Evolutionary conservation across 1,140 invertebrate genomes (phyloP).

Genomic region (Drosophila nikananu): DNA sequence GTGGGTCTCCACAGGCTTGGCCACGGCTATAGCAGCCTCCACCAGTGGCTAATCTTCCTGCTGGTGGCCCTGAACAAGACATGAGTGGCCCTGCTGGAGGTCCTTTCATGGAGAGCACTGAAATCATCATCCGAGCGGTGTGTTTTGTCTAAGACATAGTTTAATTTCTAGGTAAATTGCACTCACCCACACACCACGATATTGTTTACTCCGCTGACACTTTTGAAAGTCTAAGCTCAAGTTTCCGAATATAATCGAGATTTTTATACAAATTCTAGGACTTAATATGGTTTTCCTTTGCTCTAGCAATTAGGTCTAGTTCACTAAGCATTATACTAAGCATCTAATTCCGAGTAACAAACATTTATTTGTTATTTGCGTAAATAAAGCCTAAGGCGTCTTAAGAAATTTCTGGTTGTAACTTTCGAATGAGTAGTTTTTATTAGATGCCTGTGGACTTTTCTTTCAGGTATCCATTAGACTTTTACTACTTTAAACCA

Average conservation of each 20-base stretch:
- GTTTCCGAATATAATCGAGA: constrained; percentile 15
- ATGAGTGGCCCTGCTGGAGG: constrained; percentile 30
- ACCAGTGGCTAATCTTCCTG: constrained; percentile 70
- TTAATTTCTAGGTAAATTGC: constrained; percentile 60
- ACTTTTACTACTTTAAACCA: not conserved
- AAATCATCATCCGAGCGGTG: constrained; percentile 12
- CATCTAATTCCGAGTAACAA: constrained; percentile 52
- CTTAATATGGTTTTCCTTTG: constrained; percentile 35
- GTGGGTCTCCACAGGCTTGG: constrained; percentile 34
- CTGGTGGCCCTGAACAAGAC: constrained; percentile 71
- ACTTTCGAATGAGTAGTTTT: not conserved
- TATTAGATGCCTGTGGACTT: too few relatives aligned
- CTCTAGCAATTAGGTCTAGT: constrained; percentile 38
- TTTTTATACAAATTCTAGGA: constrained; percentile 62
- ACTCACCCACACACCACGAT: constrained; percentile 25
- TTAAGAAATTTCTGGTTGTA: constrained; percentile 41
- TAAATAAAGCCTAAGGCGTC: constrained; percentile 76
- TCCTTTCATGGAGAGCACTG: constrained; percentile 10
- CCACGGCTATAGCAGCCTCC: constrained; percentile 60
- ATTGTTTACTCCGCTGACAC: constrained; percentile 39
- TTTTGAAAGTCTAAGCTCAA: constrained; percentile 39
- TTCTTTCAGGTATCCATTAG: too few relatives aligned
- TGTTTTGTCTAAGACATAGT: constrained; percentile 57
- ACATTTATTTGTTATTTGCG: constrained; percentile 49
- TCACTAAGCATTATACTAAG: constrained; percentile 64